A percentile compares a stretch with the other conserved stretches of the same genome.
Evolutionary conservation across 2,113 vertebrate species (phyloP).

Genomic region (Corythornis madagascariensis): DNA sequence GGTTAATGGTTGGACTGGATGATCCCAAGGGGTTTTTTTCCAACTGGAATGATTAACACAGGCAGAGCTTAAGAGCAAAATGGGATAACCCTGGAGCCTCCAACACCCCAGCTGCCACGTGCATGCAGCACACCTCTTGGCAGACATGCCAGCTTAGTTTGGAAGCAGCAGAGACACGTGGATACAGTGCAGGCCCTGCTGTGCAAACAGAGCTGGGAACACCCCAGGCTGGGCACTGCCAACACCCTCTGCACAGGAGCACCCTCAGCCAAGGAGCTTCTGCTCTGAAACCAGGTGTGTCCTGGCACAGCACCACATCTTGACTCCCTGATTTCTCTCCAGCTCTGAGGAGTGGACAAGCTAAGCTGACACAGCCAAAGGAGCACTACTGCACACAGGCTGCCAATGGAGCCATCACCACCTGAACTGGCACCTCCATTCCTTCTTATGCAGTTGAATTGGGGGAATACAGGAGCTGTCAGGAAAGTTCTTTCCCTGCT

Average conservation of each 20-base stretch:
- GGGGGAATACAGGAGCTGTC: background rate
- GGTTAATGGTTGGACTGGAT: too few species aligned
- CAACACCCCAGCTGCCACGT: background rate
- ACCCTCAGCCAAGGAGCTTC: accelerated
- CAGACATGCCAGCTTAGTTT: background rate
- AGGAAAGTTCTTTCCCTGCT: background rate
- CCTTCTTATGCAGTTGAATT: background rate
- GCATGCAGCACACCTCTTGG: background rate
- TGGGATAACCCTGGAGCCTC: background rate
- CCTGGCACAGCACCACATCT: background rate
- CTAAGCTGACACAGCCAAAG: background rate
- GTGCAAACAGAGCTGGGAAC: background rate
- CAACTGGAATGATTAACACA: background rate
- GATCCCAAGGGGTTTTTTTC: too few species aligned
- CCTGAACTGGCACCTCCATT: background rate
- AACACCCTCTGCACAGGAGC: background rate
- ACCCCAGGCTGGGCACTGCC: too few species aligned
- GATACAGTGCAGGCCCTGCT: too few species aligned
- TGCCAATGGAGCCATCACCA: background rate
- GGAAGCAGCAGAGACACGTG: background rate
- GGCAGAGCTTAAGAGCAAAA: background rate
- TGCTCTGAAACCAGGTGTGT: background rate
- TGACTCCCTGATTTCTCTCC: background rate
- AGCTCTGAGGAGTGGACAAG: background rate
- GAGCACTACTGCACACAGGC: background rate